These are phyloP conservation scores for Cydia fagiglandana DNA, from an alignment of 1,140 invertebrate genomes.

Conservation along the genomic window DNA sequence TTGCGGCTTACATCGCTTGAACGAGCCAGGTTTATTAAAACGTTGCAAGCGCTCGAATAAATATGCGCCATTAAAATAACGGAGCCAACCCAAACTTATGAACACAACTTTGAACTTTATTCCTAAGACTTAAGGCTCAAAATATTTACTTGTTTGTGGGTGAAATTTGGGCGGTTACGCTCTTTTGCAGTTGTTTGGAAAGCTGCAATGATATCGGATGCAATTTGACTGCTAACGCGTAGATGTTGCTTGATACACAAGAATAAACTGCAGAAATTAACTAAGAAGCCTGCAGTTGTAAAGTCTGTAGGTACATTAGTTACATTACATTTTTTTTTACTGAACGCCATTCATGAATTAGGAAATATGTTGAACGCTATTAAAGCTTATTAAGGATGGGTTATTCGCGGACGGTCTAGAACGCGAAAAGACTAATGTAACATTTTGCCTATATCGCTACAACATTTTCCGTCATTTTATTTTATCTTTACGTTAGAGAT, in stretches of 20 bases:
- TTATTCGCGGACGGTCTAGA: too few relatives aligned
- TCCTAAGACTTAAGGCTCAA: not conserved
- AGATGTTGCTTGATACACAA: not conserved
- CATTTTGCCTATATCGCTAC: too few relatives aligned
- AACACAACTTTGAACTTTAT: not conserved
- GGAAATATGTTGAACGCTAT: too few relatives aligned
- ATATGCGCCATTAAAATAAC: not conserved
- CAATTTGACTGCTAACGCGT: not conserved
- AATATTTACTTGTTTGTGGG: not conserved
- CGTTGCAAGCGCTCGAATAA: not conserved
- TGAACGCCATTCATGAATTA: too few relatives aligned
- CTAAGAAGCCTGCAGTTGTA: not conserved
- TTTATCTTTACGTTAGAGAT: too few relatives aligned
- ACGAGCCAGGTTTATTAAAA: not conserved
- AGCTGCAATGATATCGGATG: constrained; percentile 1
- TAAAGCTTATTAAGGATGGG: too few relatives aligned
- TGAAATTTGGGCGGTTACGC: not conserved
- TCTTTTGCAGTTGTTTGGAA: not conserved
- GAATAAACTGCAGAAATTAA: not conserved
- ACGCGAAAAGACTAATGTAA: too few relatives aligned
- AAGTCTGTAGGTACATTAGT: too few relatives aligned
- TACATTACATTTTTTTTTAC: too few relatives aligned
- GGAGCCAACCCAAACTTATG: not conserved
- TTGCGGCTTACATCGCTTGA: not conserved
- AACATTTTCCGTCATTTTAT: too few relatives aligned